Percentiles rank a stretch among this genome's conserved stretches.
Conservation (phyloP, 2,113 vertebrate species). For the Pongo abelii region DNA sequence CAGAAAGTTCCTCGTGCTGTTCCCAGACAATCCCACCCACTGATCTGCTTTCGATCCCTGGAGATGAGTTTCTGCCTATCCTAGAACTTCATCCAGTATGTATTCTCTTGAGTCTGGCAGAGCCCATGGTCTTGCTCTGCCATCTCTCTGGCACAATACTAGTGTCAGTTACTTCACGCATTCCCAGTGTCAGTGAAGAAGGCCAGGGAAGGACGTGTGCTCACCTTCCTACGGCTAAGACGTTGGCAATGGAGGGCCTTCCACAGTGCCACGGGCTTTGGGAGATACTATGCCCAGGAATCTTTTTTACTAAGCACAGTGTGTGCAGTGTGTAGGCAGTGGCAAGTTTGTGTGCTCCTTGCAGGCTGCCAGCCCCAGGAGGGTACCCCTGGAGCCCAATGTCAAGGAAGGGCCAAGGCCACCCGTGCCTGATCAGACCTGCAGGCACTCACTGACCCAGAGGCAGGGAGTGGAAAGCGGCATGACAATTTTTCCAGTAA, state of each 20-base stretch:
- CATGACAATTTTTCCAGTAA: neutral
- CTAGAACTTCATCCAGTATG: neutral
- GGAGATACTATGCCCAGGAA: neutral
- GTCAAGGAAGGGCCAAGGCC: neutral
- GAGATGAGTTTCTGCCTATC: neutral
- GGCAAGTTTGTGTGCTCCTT: neutral
- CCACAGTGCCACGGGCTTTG: neutral
- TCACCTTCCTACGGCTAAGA: neutral
- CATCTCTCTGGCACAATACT: neutral
- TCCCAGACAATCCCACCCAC: neutral
- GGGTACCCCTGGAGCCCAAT: neutral
- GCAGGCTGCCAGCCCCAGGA: neutral
- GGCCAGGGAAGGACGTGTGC: neutral
- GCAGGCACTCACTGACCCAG: neutral
- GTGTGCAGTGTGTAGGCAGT: neutral
- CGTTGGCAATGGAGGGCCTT: neutral
- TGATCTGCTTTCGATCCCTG: neutral
- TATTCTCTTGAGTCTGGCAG: neutral
- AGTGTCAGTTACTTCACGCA: neutral
- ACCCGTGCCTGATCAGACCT: neutral
- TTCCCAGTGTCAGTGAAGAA: neutral
- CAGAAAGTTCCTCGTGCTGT: neutral
- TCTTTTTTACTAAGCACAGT: neutral
- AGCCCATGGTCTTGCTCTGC: neutral
- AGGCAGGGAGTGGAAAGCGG: neutral